phyloP scores from a whole-genome alignment of 2,113 vertebrate genomes.

The Pelusios castaneus region DNA sequence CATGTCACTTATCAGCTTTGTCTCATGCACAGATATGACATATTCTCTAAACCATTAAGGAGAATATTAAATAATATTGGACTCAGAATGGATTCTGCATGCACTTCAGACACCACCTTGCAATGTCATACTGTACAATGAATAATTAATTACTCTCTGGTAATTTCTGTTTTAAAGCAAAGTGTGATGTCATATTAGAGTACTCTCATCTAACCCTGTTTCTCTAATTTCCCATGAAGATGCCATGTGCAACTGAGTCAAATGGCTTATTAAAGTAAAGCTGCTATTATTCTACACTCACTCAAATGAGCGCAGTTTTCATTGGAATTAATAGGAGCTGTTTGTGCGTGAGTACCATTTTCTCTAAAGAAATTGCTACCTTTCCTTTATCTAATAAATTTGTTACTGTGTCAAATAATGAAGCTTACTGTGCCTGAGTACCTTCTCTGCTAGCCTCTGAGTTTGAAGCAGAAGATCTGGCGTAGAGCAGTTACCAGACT shows the following conservation, averaged over 20 bases:
- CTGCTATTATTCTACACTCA: background rate
- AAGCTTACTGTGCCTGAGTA: constrained; percentile 42
- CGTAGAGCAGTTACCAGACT: constrained; percentile 39
- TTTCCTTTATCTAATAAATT: background rate
- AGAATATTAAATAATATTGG: constrained; percentile 26
- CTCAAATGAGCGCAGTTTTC: background rate
- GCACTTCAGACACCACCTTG: background rate
- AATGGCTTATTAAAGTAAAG: no score
- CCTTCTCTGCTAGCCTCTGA: constrained; percentile 81
- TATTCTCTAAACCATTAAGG: constrained; percentile 5
- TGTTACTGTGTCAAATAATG: background rate
- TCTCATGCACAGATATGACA: constrained; percentile 34
- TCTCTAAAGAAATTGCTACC: background rate
- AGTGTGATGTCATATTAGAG: background rate
- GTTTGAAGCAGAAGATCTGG: constrained; percentile 78
- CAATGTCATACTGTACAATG: background rate
- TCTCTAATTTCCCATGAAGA: background rate
- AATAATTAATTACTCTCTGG: background rate
- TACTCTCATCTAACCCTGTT: background rate
- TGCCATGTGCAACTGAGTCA: background rate
- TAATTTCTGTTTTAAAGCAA: background rate
- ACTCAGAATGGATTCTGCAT: background rate
- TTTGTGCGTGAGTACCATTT: background rate
- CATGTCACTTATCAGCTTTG: constrained; percentile 15
- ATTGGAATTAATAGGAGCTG: background rate